These are phyloP conservation scores for Siniperca chuatsi DNA, from an alignment of 2,113 vertebrate genomes.

Conservation along the genomic window DNA sequence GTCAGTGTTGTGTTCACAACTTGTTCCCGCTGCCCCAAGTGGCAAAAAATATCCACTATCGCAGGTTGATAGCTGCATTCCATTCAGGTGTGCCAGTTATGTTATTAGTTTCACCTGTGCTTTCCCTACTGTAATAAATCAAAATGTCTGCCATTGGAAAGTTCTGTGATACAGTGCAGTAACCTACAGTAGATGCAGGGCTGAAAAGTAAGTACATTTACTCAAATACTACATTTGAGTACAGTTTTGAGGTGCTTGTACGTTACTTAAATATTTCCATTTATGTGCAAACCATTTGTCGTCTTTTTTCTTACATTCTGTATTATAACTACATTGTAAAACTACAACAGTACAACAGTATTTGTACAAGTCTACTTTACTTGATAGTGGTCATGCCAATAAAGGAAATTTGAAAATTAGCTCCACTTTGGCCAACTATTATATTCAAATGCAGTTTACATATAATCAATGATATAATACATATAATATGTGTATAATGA, in stretches of 20 bases:
- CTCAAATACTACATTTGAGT: no score
- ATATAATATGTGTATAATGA: background rate
- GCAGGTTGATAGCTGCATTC: background rate
- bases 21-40: background rate
- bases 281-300: background rate
- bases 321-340: background rate
- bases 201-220: no score
- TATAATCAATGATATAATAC: background rate
- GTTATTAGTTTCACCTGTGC: no score
- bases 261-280: no score
- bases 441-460: background rate
- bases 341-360: background rate
- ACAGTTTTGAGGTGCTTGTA: background rate
- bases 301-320: background rate
- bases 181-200: no score
- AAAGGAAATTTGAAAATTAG: background rate
- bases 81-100: background rate
- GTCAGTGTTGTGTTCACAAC: background rate
- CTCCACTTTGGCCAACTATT: background rate
- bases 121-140: background rate
- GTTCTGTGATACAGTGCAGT: background rate
- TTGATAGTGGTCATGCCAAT: background rate
- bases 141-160: background rate
- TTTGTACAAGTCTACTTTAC: background rate
- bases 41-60: background rate